Conservation (phyloP, 2,888 invertebrate genomes). For the Ennomos erosarius region DNA sequence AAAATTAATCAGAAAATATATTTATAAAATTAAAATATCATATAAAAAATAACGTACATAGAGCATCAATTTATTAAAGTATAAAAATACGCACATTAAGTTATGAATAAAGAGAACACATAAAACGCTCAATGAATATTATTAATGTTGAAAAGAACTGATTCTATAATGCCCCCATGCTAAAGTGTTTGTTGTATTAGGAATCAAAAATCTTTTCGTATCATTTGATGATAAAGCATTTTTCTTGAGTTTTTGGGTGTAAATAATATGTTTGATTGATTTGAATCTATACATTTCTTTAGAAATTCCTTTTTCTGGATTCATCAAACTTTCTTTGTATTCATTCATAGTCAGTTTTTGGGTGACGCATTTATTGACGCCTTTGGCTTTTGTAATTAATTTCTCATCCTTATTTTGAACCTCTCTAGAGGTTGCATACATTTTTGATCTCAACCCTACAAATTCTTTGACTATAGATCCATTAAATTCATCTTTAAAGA, state of each 20-base stretch:
- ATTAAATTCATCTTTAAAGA: conserved; percentile 38
- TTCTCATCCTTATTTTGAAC: conserved; percentile 12
- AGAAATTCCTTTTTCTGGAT: too few species aligned
- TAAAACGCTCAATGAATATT: too few species aligned
- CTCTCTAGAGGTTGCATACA: conserved; percentile 26
- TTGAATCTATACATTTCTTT: conserved; percentile 56
- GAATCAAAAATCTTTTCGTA: conserved; percentile 4
- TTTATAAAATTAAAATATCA: too few species aligned
- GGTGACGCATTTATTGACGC: conserved; percentile 3
- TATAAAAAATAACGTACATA: too few species aligned
- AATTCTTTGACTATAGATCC: conserved; percentile 34
- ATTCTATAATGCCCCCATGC: too few species aligned
- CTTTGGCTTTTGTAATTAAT: conserved; percentile 7
- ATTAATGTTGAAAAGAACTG: too few species aligned
- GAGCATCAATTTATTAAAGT: too few species aligned
- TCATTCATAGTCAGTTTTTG: conserved; percentile 49
- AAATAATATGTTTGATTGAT: conserved; percentile 53
- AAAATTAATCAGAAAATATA: too few species aligned
- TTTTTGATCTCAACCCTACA: conserved; percentile 32
- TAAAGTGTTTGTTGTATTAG: too few species aligned
- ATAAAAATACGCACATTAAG: too few species aligned
- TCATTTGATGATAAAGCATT: conserved; percentile 6
- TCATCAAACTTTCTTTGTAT: conserved; percentile 30
- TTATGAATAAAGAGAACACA: too few species aligned
- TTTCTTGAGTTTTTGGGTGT: conserved; percentile 28